Evolutionary conservation across 2,113 vertebrate genomes (phyloP).

Genomic region (Edolisoma coerulescens): DNA sequence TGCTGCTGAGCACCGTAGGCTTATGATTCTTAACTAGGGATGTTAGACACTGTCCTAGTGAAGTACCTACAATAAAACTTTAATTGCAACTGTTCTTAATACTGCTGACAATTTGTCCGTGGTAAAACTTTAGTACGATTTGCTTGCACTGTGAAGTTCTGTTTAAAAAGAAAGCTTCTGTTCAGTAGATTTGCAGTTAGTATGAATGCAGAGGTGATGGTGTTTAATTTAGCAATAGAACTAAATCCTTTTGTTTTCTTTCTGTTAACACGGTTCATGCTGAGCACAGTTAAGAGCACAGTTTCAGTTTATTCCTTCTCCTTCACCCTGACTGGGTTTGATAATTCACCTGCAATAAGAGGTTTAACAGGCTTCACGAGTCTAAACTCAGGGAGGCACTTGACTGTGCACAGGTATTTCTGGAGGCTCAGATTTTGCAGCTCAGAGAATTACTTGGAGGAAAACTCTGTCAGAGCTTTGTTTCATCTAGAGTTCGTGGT

Average conservation of each 20-base stretch:
- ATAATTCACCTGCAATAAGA: not conserved
- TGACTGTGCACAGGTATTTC: not conserved
- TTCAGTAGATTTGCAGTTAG: not conserved
- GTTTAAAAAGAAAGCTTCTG: not conserved
- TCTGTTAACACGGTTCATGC: not conserved
- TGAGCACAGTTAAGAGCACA: not conserved
- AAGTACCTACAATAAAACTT: not conserved
- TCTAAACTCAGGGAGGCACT: not conserved
- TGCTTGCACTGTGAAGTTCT: not conserved
- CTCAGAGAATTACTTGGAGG: not conserved
- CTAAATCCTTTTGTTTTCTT: not conserved
- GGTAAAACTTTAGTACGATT: not conserved
- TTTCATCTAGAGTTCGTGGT: not conserved
- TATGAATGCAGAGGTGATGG: not conserved
- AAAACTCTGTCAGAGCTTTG: not conserved
- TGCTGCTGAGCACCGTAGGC: not conserved
- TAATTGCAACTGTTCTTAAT: not conserved
- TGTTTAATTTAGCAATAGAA: not conserved
- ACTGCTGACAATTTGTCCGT: not conserved
- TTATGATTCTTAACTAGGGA: not conserved
- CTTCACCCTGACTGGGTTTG: not conserved
- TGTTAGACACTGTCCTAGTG: not conserved
- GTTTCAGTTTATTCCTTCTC: not conserved
- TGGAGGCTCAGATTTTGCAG: not conserved
- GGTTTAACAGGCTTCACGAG: not conserved